A percentile compares a stretch with the other conserved stretches of the same genome.
Evolutionary conservation across 2,888 invertebrate genomes (phyloP).

Genomic region (Drosophila atroscutellata): DNA sequence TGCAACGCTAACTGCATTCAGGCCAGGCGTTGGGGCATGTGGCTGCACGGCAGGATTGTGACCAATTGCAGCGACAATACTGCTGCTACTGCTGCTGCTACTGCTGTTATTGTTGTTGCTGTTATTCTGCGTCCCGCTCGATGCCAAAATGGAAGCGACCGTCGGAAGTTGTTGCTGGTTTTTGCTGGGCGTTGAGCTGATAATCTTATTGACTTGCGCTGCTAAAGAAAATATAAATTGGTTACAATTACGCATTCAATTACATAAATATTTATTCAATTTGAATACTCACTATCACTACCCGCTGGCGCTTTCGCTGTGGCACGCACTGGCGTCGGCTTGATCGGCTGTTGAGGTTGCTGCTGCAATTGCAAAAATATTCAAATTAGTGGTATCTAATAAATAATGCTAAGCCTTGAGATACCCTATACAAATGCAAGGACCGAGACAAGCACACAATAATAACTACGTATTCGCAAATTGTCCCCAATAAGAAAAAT

Average conservation of each 20-base stretch:
- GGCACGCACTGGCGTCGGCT: constrained; percentile 93
- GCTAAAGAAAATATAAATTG: constrained; percentile 1
- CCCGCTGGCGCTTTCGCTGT: constrained; percentile 85
- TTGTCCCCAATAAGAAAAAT: not conserved
- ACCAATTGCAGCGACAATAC: constrained; percentile 59
- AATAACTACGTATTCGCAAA: not conserved
- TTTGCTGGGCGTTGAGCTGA: constrained; percentile 85
- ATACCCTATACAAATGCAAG: not conserved
- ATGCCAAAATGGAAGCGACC: constrained; percentile 81
- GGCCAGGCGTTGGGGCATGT: constrained; percentile 83
- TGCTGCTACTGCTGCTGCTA: constrained; percentile 59
- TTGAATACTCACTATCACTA: constrained; percentile 84
- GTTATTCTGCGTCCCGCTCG: constrained; percentile 46
- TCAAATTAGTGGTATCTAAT: not conserved
- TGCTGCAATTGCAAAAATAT: constrained; percentile 32
- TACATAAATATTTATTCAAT: not conserved
- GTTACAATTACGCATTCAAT: not conserved
- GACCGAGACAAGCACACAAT: not conserved
- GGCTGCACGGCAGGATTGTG: constrained; percentile 82
- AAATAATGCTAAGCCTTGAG: not conserved
- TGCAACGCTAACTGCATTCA: constrained; percentile 62
- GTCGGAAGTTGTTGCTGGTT: constrained; percentile 79
- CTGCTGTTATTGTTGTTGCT: constrained; percentile 36
- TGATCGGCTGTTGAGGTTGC: constrained; percentile 89
- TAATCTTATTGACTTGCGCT: constrained; percentile 80